Base-by-base conservation (phyloP, 2,113 vertebrate genomes). In the Euleptes europaea region DNA sequence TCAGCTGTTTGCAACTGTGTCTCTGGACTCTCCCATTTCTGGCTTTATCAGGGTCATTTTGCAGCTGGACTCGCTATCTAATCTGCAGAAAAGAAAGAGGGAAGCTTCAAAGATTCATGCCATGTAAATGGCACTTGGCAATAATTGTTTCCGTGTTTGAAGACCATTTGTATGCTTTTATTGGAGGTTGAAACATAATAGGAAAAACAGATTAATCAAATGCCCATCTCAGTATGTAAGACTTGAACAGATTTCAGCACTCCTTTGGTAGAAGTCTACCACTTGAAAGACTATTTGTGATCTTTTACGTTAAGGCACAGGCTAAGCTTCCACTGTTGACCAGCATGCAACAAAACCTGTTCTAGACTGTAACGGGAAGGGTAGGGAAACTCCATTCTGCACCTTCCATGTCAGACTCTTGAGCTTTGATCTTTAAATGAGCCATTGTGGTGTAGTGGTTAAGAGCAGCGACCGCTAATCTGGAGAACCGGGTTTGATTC, bases 1-100 rank as follows among this genome's bases (percentile, higher is more conserved):
- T 88, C 83, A 88, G 77, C 35, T 65, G 19, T 84, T 90, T 93
- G 75, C 72, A 69, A 71, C 81, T 28, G 17, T 51, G 63, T 78
- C 80, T 40, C 78, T 0, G 51, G 6, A 9, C 19, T n/a, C 86
- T n/a, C 86, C 77, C 70, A 54, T 76, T 73, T 74, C 15, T 77
- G 82, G 85, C 87, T 86, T 54, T 12, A 81, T 35, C 78, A 5
- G 83, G 38, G 75, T n/a, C 76, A 6, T 85, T 88, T 72, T 88
- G 51, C n/a, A 57, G 66, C 54, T 86, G 60, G 1, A 67, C 75
- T 73, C 35, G 71, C 73, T 76, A 78, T 63, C 13, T 63, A 79
- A 63, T 47, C 90, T 31, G 82, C 47, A 26, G 81, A 89, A 84
- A 84, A 60, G 82, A 70, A n/a, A 40, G 47, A 44, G 38, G 7